Percentiles rank a stretch among this genome's conserved stretches.
Conservation (phyloP, 2,888 invertebrate species). For the Xestoiulus laeticollis region DNA sequence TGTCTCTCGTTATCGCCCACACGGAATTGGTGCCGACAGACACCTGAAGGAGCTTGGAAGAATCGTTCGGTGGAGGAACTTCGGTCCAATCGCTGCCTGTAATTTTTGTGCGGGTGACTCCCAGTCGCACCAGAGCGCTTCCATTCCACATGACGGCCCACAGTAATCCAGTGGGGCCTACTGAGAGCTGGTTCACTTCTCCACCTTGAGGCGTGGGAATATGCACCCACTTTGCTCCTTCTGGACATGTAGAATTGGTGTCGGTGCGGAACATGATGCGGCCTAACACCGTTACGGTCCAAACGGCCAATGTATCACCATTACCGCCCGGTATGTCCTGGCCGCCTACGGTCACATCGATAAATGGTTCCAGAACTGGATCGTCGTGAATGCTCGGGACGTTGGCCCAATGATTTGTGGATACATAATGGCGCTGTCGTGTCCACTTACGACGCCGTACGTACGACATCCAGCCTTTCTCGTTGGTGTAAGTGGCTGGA, state of each 20-base stretch:
- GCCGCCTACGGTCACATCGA: slow-evolving; percentile 88
- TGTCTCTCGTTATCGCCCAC: slow-evolving; percentile 84
- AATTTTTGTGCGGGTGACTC: slow-evolving; percentile 80
- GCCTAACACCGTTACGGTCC: slow-evolving; percentile 93
- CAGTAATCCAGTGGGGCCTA: slow-evolving; percentile 84
- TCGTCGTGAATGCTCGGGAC: slow-evolving; percentile 66
- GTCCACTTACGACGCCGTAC: slow-evolving; percentile 91
- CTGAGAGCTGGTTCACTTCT: slow-evolving; percentile 85
- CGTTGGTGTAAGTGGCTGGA: slow-evolving; percentile 80
- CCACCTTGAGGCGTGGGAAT: slow-evolving; percentile 79
- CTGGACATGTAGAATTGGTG: slow-evolving; percentile 82
- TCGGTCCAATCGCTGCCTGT: slow-evolving; percentile 76
- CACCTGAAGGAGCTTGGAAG: slow-evolving; percentile 78
- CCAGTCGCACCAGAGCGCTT: slow-evolving; percentile 80
- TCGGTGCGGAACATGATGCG: slow-evolving; percentile 87
- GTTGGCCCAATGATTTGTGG: slow-evolving; percentile 92
- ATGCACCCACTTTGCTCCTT: slow-evolving; percentile 85
- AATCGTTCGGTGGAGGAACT: slow-evolving; percentile 76
- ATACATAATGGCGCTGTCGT: slow-evolving; percentile 84
- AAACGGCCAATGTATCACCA: slow-evolving; percentile 80
- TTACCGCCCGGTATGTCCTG: slow-evolving; percentile 80
- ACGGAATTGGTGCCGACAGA: slow-evolving; percentile 82
- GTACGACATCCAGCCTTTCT: slow-evolving; percentile 89
- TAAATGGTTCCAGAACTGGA: slow-evolving; percentile 82
- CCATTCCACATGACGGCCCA: slow-evolving; percentile 90